Base-by-base conservation (phyloP, 2,888 invertebrate species). In the Kryphioiulus occultus region DNA sequence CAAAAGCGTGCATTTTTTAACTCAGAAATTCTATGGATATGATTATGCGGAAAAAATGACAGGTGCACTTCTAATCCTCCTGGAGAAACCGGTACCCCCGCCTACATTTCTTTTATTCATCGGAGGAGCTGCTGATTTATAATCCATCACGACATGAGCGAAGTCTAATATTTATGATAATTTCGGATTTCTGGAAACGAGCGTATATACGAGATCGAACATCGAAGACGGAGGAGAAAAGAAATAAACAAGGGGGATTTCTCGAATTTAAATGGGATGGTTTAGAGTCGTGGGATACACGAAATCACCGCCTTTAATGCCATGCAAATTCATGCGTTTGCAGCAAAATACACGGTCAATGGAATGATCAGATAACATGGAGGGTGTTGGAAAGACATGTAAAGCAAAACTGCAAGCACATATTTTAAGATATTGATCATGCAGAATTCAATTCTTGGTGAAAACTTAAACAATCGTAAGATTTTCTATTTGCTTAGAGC, bases 101-200 rank as follows among this genome's bases (percentile, higher is more conserved):
- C 30, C 15, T 15, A 2, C 26, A 12, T 35, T 68, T 68, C 78
- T 78, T 78, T 78, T 78, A 78, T 78, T 78, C 78, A 15, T 78
- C 2, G 30, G 30, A 10, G 17, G 30, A 78, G 30, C 17, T 17
- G 30, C 78, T 78, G 9, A 30, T 78, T 78, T 78, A 78, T 30
- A 78, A 78, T 78, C 78, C 78, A 78, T 15, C 78, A 78, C 30
- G 78, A 78, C 30, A 30, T 17, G 17, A 15, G 30, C 78, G 30
- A 12, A 30, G 78, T 26, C 78, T 78, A 78, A 78, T 78, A 78
- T 78, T 78, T 78, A 78, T 78, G 78, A 78, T 78, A 78, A 78
- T 78, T 78, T 78, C 78, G 78, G 10, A 78, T 26, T 78, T 53
- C 22, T 22, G n/a, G 59, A 22, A 22, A 68, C 59, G 59, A 68